Evolutionary conservation across 1,140 invertebrate species (phyloP).

Genomic region (Palaemon carinicauda): DNA sequence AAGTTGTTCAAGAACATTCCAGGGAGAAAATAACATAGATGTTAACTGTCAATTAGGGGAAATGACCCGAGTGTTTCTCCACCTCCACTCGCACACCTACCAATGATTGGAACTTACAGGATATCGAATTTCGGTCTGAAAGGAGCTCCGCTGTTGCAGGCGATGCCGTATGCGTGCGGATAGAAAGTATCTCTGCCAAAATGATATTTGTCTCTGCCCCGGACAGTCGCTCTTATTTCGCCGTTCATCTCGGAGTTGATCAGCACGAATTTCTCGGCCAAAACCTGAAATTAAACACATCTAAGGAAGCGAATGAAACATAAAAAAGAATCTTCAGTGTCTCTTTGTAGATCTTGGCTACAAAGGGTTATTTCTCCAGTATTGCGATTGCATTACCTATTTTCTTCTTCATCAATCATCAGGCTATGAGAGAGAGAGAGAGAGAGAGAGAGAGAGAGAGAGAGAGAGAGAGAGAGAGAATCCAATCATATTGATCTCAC

Average conservation of each 20-base stretch:
- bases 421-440: too few relatives aligned
- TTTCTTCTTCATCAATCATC: too few relatives aligned
- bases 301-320: background rate
- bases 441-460: too few relatives aligned
- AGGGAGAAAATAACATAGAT: too few relatives aligned
- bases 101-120: constrained; percentile 15
- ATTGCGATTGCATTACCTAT: background rate
- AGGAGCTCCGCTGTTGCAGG: constrained; percentile 23
- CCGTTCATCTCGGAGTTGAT: constrained; percentile 39
- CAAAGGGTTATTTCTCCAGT: background rate
- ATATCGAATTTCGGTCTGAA: constrained; percentile 23
- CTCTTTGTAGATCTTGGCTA: background rate
- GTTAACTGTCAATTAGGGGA: too few relatives aligned
- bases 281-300: background rate
- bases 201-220: constrained; percentile 15
- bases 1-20: too few relatives aligned
- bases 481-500: too few relatives aligned
- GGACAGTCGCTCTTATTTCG: constrained; percentile 19
- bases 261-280: constrained; percentile 29
- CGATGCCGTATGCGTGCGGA: constrained; percentile 35
- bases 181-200: constrained; percentile 30
- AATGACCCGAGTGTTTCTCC: too few relatives aligned
- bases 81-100: too few relatives aligned
- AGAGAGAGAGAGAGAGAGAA: too few relatives aligned
- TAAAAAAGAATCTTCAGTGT: too few relatives aligned